Base-by-base conservation (phyloP, 2,113 vertebrate species). In the Sinocyclocheilus maitianheensis region DNA sequence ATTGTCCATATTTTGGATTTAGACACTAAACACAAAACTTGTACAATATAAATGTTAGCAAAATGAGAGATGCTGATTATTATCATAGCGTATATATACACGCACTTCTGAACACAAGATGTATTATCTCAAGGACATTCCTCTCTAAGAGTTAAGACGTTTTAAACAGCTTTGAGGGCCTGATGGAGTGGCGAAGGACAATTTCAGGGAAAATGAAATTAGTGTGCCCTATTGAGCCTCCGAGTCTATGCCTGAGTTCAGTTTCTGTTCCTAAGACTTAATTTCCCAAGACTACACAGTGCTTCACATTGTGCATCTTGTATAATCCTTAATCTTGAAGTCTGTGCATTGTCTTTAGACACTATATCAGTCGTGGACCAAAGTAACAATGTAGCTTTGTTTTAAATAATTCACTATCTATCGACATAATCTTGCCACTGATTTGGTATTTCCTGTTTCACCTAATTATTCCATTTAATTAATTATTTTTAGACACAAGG, bases 241-340 rank as follows among this genome's bases (percentile, higher is more conserved):
- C 1, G 6, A 65, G 6, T 46, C 40, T 80, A 40, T 40, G 40
- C 40, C 40, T 81, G 30, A n/a, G 55, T 63, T 81, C 22, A n/a
- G 22, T 80, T 63, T 78, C 69, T 22, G 76, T 22, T 78, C 51
- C 34, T 72, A 22, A 40, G 3, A 72, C 9, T 37, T 43, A 22
- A 62, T 80, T 80, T 80, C 55, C 34, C 55, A 30, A 67, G n/a
- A 81, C 37, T 46, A 43, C 34, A 2, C 18, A 58, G 51, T 81
- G 84, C 83, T 88, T 83, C 65, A 81, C 58, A 62, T 75, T 77
- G 26, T 71, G 62, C 24, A 60, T 86, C 34, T 80, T 13, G 62
- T 53, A 71, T 85, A 84, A 84, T 89, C 82, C 82, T 77, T 82
- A 62, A 77, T 81, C 77, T 84, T 85, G 69, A 84, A 81, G 67